Base-by-base conservation (phyloP, 2,113 vertebrate species). In the Thymallus thymallus region DNA sequence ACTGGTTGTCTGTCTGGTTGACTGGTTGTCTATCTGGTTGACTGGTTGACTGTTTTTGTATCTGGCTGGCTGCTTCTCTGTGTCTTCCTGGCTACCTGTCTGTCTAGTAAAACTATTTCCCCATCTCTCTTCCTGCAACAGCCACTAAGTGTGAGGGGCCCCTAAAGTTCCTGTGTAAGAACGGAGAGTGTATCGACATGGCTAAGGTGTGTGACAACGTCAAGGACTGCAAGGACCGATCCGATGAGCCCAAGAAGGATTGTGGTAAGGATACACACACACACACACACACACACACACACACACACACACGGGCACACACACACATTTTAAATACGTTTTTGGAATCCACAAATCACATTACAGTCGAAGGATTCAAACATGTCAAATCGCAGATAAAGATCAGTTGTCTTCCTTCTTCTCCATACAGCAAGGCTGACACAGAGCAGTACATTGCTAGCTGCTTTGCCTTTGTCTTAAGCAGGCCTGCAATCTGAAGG, bases 191-290 rank as follows among this genome's bases (percentile, higher is more conserved):
- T 85, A 96, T 99, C 74, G 95, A 98, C 83, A 91, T 93, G 91
- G 88, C 91, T 86, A 96, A 95, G 91, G 96, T 99, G 88, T 99
- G 98, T 73, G 96, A 99, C 87, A 92, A 94, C 24, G 91, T 94
- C 79, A 96, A 92, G 83, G 96, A 99, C 95, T 99, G 97, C 93
- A 95, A 94, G 87, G 98, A 99, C 90, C 94, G 96, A 88, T 99
- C 97, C 9, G 97, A 99, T 83, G 98, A 99, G 88, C 96, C 96
- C 82, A 92, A 95, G 91, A 98, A 96, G 91, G 96, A 97, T 90
- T 99, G 97, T 73, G 96, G 98, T 99, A 94, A 94, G 94, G 35
- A 22, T 4, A 61, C 18, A 3, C 4, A 20, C 58, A 51, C 46
- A 13, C 9, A 12, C 45, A 13, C 46, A 13, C 46, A 32, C 32